Conservation (phyloP, 2,797 vertebrate genomes). For the Rallus crepitans region DNA sequence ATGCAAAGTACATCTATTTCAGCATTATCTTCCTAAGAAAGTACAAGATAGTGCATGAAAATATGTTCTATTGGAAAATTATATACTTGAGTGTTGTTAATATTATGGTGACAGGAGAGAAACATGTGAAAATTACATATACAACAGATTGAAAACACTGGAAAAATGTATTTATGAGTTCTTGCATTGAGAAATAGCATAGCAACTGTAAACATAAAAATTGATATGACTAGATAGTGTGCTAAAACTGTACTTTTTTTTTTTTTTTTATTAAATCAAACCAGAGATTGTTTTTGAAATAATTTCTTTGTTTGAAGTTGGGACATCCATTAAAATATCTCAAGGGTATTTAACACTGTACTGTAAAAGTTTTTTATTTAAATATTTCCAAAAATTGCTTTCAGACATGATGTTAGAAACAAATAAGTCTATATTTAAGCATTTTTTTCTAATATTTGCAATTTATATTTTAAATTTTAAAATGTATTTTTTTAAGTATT, state of each 20-base stretch:
- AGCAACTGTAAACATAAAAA: neutral
- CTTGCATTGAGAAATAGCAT: neutral
- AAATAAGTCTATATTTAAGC: neutral
- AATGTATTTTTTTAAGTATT: neutral
- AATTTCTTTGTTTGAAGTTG: neutral
- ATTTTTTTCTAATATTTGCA: fast-evolving
- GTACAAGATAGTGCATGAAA: neutral
- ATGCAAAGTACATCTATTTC: neutral
- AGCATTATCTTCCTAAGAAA: neutral
- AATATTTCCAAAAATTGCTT: neutral
- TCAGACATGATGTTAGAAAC: neutral
- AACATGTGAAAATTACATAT: neutral
- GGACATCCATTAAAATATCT: neutral
- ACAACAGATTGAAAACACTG: neutral
- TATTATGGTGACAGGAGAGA: neutral
- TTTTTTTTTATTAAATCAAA: neutral
- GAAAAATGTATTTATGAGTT: neutral
- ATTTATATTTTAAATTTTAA: neutral
- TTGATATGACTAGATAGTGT: neutral
- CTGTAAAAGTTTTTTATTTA: neutral
- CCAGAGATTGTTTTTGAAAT: neutral
- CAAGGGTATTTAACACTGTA: neutral
- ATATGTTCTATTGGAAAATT: neutral
- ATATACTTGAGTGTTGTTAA: neutral
- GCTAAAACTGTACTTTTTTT: neutral